These are phyloP conservation scores for Amblyteles armatorius DNA, from an alignment of 2,888 invertebrate genomes.

Conservation along the genomic window DNA sequence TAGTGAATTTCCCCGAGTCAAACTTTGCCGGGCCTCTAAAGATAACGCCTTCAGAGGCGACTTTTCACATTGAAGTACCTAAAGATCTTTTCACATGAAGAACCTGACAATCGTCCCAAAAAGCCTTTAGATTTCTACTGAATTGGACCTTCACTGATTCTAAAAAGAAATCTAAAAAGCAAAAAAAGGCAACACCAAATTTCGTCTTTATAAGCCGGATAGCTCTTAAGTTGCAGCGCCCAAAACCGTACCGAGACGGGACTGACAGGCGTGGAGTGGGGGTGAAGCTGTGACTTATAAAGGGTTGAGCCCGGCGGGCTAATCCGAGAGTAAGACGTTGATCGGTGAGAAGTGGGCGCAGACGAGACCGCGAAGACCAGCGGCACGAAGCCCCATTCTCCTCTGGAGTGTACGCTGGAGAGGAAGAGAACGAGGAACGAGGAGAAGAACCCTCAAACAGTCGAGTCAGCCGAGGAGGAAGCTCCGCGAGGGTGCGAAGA, in stretches of 20 bases:
- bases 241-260: neutral
- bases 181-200: neutral
- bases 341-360: slow-evolving; percentile 10
- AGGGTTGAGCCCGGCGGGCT: neutral
- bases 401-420: slow-evolving; percentile 36
- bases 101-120: neutral
- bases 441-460: slow-evolving; percentile 17
- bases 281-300: too few relatives aligned
- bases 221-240: neutral
- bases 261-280: neutral
- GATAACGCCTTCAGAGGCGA: neutral
- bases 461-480: slow-evolving; percentile 22
- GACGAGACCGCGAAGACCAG: slow-evolving; percentile 8
- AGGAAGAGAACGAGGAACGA: slow-evolving; percentile 39
- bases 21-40: neutral
- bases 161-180: neutral
- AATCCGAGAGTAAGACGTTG: slow-evolving; percentile 3
- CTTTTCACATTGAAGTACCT: neutral
- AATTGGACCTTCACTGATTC: neutral
- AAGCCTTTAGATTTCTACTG: neutral
- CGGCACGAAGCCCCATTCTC: neutral
- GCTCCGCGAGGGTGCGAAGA: slow-evolving; percentile 35
- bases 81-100: neutral
- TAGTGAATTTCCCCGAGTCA: neutral
- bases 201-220: neutral